A percentile compares a stretch with the other conserved stretches of the same genome.
Evolutionary conservation across 1,140 invertebrate genomes (phyloP).

Genomic region (Drosophila sulfurigaster): DNA sequence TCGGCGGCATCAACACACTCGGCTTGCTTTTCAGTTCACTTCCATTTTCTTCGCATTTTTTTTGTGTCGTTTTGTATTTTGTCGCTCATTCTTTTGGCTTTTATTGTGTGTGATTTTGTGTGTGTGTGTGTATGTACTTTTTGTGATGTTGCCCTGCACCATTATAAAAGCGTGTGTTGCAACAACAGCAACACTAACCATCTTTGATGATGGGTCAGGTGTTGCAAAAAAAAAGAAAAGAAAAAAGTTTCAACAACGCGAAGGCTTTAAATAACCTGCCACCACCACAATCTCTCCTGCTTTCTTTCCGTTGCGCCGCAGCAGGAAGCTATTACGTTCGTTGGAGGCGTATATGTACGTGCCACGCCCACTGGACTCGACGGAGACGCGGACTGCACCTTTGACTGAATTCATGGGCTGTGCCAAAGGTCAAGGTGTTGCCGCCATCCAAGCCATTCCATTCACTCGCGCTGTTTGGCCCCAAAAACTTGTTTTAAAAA

Average conservation of each 20-base stretch:
- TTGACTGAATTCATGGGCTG: slow-evolving; percentile 46
- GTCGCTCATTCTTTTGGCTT: slow-evolving; percentile 7
- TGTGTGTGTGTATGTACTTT: neutral
- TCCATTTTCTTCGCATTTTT: slow-evolving; percentile 10
- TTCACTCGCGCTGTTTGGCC: neutral
- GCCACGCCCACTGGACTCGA: slow-evolving; percentile 36
- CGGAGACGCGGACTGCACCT: slow-evolving; percentile 16
- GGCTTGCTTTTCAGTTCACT: slow-evolving; percentile 32
- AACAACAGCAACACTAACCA: slow-evolving; percentile 26
- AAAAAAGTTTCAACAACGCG: slow-evolving; percentile 37
- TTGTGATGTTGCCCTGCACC: slow-evolving; percentile 9
- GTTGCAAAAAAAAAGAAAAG: slow-evolving; percentile 6
- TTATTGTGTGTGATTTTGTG: slow-evolving; percentile 5
- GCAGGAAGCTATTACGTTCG: slow-evolving; percentile 59
- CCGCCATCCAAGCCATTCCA: neutral
- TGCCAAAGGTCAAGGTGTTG: slow-evolving; percentile 72
- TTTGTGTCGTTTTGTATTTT: neutral
- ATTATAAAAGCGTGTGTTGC: slow-evolving; percentile 40
- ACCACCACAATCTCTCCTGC: neutral
- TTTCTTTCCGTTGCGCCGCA: neutral
- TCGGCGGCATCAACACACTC: slow-evolving; percentile 22
- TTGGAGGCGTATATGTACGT: slow-evolving; percentile 20
- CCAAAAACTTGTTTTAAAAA: slow-evolving; percentile 43
- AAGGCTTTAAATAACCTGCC: slow-evolving; percentile 46
- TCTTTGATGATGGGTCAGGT: slow-evolving; percentile 30